Conservation (phyloP, 2,797 vertebrate genomes). For the Rhyacichthys aspro region DNA sequence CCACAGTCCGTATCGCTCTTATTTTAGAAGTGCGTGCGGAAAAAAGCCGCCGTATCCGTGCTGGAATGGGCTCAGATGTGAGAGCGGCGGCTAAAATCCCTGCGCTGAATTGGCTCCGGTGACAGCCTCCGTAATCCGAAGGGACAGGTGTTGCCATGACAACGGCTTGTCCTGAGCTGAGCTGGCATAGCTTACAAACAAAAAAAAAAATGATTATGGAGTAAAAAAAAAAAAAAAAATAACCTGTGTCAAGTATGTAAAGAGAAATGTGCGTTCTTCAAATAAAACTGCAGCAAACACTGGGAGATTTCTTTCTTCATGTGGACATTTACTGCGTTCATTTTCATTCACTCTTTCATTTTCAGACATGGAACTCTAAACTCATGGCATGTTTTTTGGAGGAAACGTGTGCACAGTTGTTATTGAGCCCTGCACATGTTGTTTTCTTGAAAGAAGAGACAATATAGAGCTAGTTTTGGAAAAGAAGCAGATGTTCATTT, state of each 20-base stretch:
- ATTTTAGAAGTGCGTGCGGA: neutral
- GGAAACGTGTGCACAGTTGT: no score
- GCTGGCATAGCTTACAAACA: constrained; percentile 65
- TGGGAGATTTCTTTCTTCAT: no score
- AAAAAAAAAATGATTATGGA: constrained; percentile 67
- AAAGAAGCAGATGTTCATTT: no score
- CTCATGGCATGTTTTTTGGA: no score
- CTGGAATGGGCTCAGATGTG: constrained; percentile 37
- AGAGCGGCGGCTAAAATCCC: constrained; percentile 47
- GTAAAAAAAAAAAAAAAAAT: constrained; percentile 32
- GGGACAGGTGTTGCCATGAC: constrained; percentile 71
- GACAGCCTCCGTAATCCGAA: constrained; percentile 55
- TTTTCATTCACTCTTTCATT: no score
- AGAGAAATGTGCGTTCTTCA: constrained; percentile 4
- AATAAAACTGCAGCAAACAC: neutral
- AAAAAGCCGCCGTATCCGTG: constrained; percentile 7
- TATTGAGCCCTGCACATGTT: no score
- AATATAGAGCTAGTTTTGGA: no score
- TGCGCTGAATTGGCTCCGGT: constrained; percentile 55
- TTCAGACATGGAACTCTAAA: no score
- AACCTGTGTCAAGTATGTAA: constrained; percentile 41
- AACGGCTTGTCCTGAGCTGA: constrained; percentile 64
- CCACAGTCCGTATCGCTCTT: constrained; percentile 6
- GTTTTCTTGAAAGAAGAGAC: no score
- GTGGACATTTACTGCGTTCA: no score